Conservation (phyloP, 2,888 invertebrate species). For the Syritta pipiens region DNA sequence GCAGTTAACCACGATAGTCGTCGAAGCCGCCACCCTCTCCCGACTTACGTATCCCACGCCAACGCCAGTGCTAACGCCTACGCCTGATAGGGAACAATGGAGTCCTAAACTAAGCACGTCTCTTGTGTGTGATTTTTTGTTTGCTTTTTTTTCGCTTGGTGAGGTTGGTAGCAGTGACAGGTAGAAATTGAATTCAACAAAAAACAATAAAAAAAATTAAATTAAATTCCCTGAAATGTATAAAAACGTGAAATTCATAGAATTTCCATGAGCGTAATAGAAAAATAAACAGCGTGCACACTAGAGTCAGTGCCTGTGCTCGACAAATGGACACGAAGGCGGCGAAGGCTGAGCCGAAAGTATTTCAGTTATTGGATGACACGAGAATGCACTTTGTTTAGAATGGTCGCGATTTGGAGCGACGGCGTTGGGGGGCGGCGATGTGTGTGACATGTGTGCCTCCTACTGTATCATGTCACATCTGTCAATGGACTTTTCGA, state of each 20-base stretch:
- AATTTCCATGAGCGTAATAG: constrained; percentile 36
- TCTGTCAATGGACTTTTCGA: too few relatives aligned
- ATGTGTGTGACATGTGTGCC: too few relatives aligned
- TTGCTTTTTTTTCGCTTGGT: background rate
- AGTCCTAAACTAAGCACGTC: constrained; percentile 27
- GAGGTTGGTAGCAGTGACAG: background rate
- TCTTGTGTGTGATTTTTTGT: constrained; percentile 9
- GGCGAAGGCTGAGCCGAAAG: too few relatives aligned
- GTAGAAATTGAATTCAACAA: constrained; percentile 8
- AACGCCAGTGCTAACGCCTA: background rate
- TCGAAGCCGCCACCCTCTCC: too few relatives aligned
- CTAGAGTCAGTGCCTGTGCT: too few relatives aligned
- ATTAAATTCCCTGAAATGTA: too few relatives aligned
- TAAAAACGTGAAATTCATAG: too few relatives aligned
- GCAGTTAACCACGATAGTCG: constrained; percentile 36
- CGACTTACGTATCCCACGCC: background rate
- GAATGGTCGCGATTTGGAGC: too few relatives aligned
- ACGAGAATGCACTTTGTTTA: constrained; percentile 25
- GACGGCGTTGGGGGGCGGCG: too few relatives aligned
- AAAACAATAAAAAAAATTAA: too few relatives aligned
- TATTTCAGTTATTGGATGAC: constrained; percentile 28
- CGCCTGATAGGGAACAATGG: constrained; percentile 34
- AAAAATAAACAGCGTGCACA: constrained; percentile 30
- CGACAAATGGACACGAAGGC: constrained; percentile 4
- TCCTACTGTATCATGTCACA: too few relatives aligned